Evolutionary conservation across 2,888 invertebrate species (phyloP).

Genomic region (Brachypalpus laphriformis): DNA sequence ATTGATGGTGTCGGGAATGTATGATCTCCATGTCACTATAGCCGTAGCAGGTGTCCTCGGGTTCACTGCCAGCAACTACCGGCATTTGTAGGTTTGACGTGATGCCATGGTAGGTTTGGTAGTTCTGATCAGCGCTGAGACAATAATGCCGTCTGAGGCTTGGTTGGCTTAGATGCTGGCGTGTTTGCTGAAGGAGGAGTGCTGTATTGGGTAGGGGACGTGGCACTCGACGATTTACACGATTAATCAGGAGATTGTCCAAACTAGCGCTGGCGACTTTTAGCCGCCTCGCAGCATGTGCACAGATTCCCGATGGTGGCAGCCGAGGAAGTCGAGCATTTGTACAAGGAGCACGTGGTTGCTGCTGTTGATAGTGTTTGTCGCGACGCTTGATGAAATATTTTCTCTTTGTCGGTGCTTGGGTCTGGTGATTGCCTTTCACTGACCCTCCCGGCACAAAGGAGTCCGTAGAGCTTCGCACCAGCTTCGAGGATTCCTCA

Average conservation of each 20-base stretch:
- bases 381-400: slow-evolving; percentile 33
- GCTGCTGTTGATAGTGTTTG: slow-evolving; percentile 18
- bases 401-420: slow-evolving; percentile 16
- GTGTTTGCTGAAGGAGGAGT: slow-evolving; percentile 17
- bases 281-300: slow-evolving; percentile 19
- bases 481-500: slow-evolving; percentile 13
- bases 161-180: slow-evolving; percentile 48
- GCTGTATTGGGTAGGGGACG: not conserved
- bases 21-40: slow-evolving; percentile 47
- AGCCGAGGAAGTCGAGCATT: not conserved
- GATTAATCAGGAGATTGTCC: slow-evolving; percentile 23
- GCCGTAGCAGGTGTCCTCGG: slow-evolving; percentile 41
- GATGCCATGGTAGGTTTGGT: slow-evolving; percentile 41
- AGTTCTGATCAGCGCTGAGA: slow-evolving; percentile 27
- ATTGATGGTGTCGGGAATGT: slow-evolving; percentile 17
- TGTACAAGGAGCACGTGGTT: not conserved
- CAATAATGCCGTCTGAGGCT: slow-evolving; percentile 27
- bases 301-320: slow-evolving; percentile 11
- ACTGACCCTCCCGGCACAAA: slow-evolving; percentile 3
- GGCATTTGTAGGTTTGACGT: slow-evolving; percentile 1
- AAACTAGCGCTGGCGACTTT: slow-evolving; percentile 40
- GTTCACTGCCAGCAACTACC: slow-evolving; percentile 25
- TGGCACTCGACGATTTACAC: not conserved
- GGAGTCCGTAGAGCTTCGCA: slow-evolving; percentile 44
- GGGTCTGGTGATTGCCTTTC: not conserved